These are phyloP conservation scores for Nematolebias whitei DNA, from an alignment of 2,113 vertebrate genomes.

Conservation along the genomic window DNA sequence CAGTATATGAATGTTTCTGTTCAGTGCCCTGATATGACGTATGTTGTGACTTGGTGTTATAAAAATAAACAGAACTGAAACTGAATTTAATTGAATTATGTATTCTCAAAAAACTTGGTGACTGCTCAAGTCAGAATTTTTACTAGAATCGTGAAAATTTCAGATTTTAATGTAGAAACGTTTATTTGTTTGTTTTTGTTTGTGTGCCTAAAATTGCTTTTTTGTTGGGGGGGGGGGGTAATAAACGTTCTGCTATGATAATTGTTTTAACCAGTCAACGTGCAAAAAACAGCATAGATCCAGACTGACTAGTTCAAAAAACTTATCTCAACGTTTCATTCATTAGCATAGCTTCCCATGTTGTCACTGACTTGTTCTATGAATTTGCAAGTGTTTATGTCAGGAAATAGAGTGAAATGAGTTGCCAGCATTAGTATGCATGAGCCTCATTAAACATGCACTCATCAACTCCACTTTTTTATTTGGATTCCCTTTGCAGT, in stretches of 20 bases:
- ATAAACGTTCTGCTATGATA: background rate
- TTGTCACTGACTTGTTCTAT: constrained; percentile 35
- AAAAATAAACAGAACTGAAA: too few species aligned
- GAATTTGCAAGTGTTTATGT: constrained; percentile 74
- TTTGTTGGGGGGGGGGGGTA: background rate
- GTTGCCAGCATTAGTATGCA: constrained; percentile 66
- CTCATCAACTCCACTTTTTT: constrained; percentile 71
- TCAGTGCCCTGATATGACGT: too few species aligned
- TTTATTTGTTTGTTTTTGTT: background rate
- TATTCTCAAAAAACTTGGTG: too few species aligned
- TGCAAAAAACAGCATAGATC: constrained; percentile 2
- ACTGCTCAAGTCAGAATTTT: too few species aligned
- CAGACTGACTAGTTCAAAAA: constrained; percentile 31
- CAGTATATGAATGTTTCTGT: too few species aligned
- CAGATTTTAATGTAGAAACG: background rate
- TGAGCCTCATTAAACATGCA: constrained; percentile 75
- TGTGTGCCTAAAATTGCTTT: background rate
- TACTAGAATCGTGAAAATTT: too few species aligned
- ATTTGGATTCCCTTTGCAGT: constrained; percentile 68
- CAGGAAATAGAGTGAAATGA: constrained; percentile 62
- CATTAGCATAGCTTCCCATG: constrained; percentile 37
- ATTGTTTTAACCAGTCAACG: constrained; percentile 16
- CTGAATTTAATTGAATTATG: too few species aligned
- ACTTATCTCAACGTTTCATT: constrained; percentile 32
- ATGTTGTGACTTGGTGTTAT: too few species aligned